Evolutionary conservation across 2,888 invertebrate genomes (phyloP), one percentile per base, ranked within the genome.

Genomic region (Cactoblastis cactorum): DNA sequence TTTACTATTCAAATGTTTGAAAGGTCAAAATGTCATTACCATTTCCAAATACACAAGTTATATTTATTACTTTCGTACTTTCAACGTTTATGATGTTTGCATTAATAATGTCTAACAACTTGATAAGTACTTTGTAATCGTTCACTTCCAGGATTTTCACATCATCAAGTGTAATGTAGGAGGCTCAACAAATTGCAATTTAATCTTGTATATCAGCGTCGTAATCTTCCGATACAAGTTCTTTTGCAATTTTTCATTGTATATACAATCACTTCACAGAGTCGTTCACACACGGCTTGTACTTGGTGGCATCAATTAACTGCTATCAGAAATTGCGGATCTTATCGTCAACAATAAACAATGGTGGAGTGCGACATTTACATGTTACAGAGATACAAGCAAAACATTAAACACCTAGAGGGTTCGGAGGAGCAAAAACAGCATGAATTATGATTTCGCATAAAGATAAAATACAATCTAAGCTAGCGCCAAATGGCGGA

Each of bases 391-490:
- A 75, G 74, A 79, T 77, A 74, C 68, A 69, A 71, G 70, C 67
- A 74, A 77, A 77, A 81, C 75, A 79, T 80, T 78, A 78, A 80
- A 80, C 77, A 82, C 76, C 76, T 77, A 78, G 77, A 73, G 77
- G 74, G 68, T 69, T 74, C 67, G 62, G 68, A 65, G 72, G 68
- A 72, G 78, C 80, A 83, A 82, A 81, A 86, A 83, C 78, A 80
- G 75, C 68, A 83, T 84, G 85, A 86, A 83, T 83, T 86, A 86
- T 83, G 87, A 85, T 86, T 84, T 82, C 83, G 70, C 83, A 83
- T 86, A 83, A 86, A 86, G 84, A 86, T 87, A 87, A 86, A 84
- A 84, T 82, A 87, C 80, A 85, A 83, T 81, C 81, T 83, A 82
- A 83, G 83, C 80, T 73, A 78, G 76, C 80, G 76, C 78, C 80